Conservation (phyloP, 2,113 vertebrate genomes). For the Kryptolebias marmoratus region DNA sequence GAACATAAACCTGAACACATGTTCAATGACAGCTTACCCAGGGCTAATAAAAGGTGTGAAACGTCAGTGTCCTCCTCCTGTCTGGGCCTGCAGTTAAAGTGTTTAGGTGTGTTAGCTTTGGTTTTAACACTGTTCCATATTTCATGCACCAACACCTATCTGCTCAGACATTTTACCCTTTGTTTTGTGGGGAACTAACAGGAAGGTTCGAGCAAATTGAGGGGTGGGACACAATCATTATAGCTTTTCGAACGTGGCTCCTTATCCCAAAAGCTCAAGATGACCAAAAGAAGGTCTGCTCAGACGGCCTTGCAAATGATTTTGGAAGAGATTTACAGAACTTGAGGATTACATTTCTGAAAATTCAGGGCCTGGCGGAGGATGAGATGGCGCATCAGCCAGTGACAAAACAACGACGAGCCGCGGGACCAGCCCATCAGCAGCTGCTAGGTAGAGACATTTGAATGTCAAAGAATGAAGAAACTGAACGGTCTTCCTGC, state of each 20-base stretch:
- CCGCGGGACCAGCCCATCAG: not conserved
- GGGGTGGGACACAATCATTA: not conserved
- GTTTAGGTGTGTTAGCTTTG: not conserved
- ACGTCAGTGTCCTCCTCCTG: not conserved
- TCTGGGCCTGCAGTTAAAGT: not conserved
- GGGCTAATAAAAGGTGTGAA: no score
- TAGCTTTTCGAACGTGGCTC: not conserved
- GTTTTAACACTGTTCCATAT: not conserved
- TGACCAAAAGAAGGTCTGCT: not conserved
- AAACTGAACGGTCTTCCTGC: not conserved
- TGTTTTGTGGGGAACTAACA: not conserved
- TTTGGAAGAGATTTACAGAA: no score
- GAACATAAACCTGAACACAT: not conserved
- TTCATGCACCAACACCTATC: not conserved
- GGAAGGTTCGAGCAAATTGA: not conserved
- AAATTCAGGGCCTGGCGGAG: no score
- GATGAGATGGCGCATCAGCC: no score
- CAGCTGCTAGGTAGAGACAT: not conserved
- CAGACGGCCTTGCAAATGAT: not conserved
- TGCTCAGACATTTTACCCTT: not conserved
- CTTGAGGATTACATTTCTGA: no score
- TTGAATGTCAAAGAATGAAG: constrained; percentile 2
- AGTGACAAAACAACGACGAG: not conserved
- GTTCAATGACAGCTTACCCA: no score
- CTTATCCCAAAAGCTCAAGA: not conserved